These are phyloP conservation scores for Mnemiopsis leidyi DNA, from an alignment of 37 sponge, comb jelly and placozoan species.

Conservation along the genomic window DNA sequence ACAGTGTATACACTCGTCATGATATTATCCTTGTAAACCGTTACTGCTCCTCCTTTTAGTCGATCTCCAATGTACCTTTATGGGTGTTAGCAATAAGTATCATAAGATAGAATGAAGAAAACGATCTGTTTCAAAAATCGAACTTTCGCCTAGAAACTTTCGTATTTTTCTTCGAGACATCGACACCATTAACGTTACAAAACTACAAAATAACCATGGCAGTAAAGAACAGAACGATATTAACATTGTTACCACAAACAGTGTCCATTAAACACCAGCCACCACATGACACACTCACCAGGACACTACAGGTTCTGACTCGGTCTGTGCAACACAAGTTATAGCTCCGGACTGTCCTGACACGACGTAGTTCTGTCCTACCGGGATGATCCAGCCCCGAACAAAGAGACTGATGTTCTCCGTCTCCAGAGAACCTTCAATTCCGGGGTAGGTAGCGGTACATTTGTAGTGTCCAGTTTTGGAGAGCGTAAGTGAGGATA, in stretches of 20 bases:
- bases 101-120: too few species aligned
- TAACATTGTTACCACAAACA: too few species aligned
- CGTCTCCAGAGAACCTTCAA: constrained; percentile 4
- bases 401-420: neutral
- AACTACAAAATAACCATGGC: too few species aligned
- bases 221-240: too few species aligned
- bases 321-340: constrained; percentile 16
- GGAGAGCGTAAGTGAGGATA: neutral
- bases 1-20: neutral
- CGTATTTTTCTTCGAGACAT: too few species aligned
- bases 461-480: neutral
- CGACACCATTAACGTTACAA: too few species aligned
- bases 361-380: neutral
- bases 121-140: too few species aligned
- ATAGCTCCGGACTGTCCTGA: neutral
- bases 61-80: neutral
- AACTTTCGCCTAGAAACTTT: too few species aligned
- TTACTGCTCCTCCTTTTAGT: neutral
- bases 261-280: too few species aligned
- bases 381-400: neutral
- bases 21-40: neutral
- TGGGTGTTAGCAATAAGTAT: neutral
- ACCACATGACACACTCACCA: too few species aligned
- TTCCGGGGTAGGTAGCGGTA: neutral
- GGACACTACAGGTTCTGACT: neutral